phyloP scores from a whole-genome alignment of 2,888 invertebrate species.

The Serripes groenlandicus region DNA sequence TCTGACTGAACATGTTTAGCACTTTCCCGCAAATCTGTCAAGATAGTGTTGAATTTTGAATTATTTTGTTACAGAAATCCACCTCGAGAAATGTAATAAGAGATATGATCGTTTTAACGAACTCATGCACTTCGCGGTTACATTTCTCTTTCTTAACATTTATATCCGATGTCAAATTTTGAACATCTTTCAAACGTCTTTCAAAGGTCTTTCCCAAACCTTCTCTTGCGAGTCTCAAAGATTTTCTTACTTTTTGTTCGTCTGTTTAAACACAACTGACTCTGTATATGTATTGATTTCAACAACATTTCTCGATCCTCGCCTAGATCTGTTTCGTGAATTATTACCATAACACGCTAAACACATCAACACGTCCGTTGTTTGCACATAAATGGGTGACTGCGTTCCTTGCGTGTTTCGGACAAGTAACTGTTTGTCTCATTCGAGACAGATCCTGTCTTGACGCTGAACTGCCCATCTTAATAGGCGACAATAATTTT shows the following conservation, averaged over 20 bases:
- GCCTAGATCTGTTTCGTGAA: not conserved
- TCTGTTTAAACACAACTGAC: conserved; percentile 21
- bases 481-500: too few species aligned
- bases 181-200: not conserved
- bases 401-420: conserved; percentile 25
- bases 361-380: conserved; percentile 30
- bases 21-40: not conserved
- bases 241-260: not conserved
- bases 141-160: conserved; percentile 21
- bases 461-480: not conserved
- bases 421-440: not conserved
- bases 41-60: not conserved
- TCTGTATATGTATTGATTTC: conserved; percentile 5
- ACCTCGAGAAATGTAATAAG: conserved; percentile 34
- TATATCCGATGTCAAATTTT: not conserved
- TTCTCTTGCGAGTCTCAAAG: not conserved
- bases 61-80: conserved; percentile 26
- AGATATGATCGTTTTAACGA: conserved; percentile 30
- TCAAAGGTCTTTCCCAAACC: too few species aligned
- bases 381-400: conserved; percentile 34
- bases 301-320: not conserved
- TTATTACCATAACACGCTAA: conserved; percentile 16
- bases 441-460: not conserved
- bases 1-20: not conserved
- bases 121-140: conserved; percentile 28